Percentiles rank a stretch among this genome's conserved stretches.
Conservation (phyloP, 1,140 invertebrate genomes). For the Megalonaias nervosa region DNA sequence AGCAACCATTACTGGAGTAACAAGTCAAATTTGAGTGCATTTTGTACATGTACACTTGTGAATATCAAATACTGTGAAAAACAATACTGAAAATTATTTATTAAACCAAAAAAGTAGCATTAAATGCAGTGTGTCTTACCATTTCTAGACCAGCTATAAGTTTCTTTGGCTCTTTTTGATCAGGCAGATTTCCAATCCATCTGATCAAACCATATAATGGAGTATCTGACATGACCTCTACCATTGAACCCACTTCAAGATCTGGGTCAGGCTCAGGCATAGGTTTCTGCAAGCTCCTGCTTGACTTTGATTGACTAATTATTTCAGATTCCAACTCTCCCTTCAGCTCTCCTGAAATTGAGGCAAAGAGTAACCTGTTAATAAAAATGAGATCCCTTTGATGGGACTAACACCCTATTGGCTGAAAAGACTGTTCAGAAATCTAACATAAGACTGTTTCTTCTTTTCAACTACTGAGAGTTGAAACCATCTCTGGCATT, state of each 20-base stretch:
- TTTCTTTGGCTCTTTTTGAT: slow-evolving; percentile 71
- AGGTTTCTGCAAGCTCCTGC: slow-evolving; percentile 7
- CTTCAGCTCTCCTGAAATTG: too few species aligned
- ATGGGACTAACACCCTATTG: too few species aligned
- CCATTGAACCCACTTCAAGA: slow-evolving; percentile 72
- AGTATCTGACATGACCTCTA: slow-evolving; percentile 70
- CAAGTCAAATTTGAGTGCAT: too few species aligned
- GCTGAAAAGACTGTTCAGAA: too few species aligned
- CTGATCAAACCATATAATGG: slow-evolving; percentile 82
- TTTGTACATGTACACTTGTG: background rate
- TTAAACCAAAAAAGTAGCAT: background rate
- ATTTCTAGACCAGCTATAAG: slow-evolving; percentile 81
- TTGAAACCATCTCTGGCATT: too few species aligned
- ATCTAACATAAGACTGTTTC: too few species aligned
- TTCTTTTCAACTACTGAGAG: too few species aligned
- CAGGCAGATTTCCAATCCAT: slow-evolving; percentile 83
- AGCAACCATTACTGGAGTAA: too few species aligned
- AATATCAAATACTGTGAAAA: background rate
- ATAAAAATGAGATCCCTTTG: too few species aligned
- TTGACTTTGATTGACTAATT: background rate
- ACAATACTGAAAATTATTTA: background rate
- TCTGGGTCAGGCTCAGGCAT: slow-evolving; percentile 55
- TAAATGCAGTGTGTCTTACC: slow-evolving; percentile 68
- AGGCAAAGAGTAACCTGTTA: too few species aligned
- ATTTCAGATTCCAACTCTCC: background rate